phyloP scores from a whole-genome alignment of 2,113 vertebrate genomes.

The Coracopsis vasa region DNA sequence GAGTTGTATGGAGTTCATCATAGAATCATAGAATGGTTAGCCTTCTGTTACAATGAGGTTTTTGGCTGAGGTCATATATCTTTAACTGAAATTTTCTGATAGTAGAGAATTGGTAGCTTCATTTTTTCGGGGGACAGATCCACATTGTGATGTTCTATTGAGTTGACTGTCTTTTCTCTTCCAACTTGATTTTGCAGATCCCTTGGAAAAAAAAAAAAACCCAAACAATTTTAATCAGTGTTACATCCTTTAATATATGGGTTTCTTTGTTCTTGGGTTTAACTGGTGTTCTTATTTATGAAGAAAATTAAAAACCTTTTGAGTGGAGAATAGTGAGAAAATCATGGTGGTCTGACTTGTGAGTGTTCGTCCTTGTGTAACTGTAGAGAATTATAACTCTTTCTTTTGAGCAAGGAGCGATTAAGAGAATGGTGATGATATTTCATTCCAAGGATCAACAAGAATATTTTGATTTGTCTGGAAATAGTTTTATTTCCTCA shows the following conservation, averaged over 20 bases:
- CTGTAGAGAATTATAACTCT: not conserved
- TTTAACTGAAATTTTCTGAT: not conserved
- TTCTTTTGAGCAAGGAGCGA: not conserved
- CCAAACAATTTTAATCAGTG: not conserved
- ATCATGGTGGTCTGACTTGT: not conserved
- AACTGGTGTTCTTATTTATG: not conserved
- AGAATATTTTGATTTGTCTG: not conserved
- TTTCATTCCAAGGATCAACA: not conserved
- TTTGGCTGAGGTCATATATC: not conserved
- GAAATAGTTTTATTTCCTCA: not conserved
- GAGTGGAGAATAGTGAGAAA: not conserved
- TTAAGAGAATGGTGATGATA: not conserved
- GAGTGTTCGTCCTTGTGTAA: not conserved
- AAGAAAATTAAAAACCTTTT: not conserved
- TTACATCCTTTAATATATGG: not conserved
- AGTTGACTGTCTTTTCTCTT: not conserved
- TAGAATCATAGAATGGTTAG: not conserved
- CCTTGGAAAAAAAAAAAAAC: not conserved
- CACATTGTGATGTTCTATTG: not conserved
- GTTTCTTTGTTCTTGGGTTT: not conserved
- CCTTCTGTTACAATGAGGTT: not conserved
- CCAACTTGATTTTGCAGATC: not conserved
- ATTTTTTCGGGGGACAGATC: not conserved
- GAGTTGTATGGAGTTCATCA: not conserved
- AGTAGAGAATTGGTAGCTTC: not conserved